Evolutionary conservation across 2,888 invertebrate genomes (phyloP).

Genomic region (Ernsta delagoae): DNA sequence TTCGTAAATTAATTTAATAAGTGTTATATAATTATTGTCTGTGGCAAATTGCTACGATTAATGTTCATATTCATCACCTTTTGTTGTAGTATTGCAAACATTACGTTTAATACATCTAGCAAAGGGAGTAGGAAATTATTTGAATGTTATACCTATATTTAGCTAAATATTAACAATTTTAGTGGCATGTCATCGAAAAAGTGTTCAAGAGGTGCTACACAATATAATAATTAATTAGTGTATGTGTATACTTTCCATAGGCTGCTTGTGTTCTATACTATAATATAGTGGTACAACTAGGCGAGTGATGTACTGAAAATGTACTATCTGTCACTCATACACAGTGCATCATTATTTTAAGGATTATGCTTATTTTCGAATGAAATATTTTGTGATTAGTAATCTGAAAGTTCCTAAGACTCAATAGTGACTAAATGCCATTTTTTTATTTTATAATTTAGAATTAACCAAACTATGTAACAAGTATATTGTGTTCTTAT

Average conservation of each 20-base stretch:
- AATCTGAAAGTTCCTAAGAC: conserved; percentile 77
- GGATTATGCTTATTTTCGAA: conserved; percentile 34
- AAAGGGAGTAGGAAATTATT: conserved; percentile 35
- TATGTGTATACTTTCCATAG: conserved; percentile 43
- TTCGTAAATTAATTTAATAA: conserved; percentile 44
- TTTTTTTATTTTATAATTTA: conserved; percentile 53
- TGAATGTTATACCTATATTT: conserved; percentile 40
- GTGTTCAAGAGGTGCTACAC: conserved; percentile 61
- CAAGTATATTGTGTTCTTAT: conserved; percentile 61
- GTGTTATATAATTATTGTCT: conserved; percentile 16
- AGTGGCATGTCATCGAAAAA: conserved; percentile 44
- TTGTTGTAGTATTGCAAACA: conserved; percentile 2
- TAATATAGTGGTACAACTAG: background rate
- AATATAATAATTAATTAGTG: conserved; percentile 43
- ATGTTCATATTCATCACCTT: background rate
- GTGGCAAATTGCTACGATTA: background rate
- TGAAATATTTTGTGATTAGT: conserved; percentile 55
- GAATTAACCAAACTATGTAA: conserved; percentile 50
- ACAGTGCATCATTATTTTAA: conserved; percentile 30
- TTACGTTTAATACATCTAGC: conserved; percentile 10
- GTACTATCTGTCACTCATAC: background rate
- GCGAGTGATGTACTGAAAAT: background rate
- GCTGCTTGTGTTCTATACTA: conserved; percentile 39
- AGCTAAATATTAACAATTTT: conserved; percentile 39
- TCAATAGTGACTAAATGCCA: conserved; percentile 76